Percentiles rank a stretch among this genome's conserved stretches.
Conservation (phyloP, 2,888 invertebrate species). For the Micropterix aruncella region DNA sequence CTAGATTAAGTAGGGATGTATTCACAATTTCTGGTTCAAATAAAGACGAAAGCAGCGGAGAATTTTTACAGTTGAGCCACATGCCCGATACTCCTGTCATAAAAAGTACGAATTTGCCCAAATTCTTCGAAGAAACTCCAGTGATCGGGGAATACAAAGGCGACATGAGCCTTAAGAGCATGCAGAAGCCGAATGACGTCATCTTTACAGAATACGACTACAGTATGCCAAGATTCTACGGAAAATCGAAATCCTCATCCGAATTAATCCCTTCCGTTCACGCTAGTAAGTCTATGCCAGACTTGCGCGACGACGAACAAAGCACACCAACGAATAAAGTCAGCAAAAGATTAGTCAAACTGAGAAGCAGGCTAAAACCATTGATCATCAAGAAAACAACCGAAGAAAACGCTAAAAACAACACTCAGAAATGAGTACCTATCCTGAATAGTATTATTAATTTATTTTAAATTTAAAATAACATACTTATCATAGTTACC, state of each 20-base stretch:
- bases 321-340: slow-evolving; percentile 23
- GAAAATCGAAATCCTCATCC: slow-evolving; percentile 23
- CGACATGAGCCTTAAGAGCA: slow-evolving; percentile 31
- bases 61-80: slow-evolving; percentile 23
- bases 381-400: slow-evolving; percentile 33
- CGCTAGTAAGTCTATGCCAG: slow-evolving; percentile 37
- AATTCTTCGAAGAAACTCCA: slow-evolving; percentile 32
- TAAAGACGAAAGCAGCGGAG: slow-evolving; percentile 17
- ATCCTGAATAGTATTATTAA: neutral
- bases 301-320: slow-evolving; percentile 20
- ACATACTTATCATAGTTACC: too few relatives aligned
- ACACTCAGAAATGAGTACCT: neutral
- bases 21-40: slow-evolving; percentile 29
- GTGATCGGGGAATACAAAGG: slow-evolving; percentile 26
- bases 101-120: slow-evolving; percentile 30
- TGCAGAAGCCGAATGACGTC: slow-evolving; percentile 37
- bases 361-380: slow-evolving; percentile 31
- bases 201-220: slow-evolving; percentile 38
- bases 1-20: slow-evolving; percentile 23
- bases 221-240: slow-evolving; percentile 49
- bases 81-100: slow-evolving; percentile 36
- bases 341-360: slow-evolving; percentile 30
- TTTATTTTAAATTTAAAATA: neutral
- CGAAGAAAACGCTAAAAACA: slow-evolving; percentile 19
- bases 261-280: slow-evolving; percentile 22